These are phyloP conservation scores for Girardia tigrina DNA, from an alignment of 2,888 invertebrate species.

Conservation along the genomic window DNA sequence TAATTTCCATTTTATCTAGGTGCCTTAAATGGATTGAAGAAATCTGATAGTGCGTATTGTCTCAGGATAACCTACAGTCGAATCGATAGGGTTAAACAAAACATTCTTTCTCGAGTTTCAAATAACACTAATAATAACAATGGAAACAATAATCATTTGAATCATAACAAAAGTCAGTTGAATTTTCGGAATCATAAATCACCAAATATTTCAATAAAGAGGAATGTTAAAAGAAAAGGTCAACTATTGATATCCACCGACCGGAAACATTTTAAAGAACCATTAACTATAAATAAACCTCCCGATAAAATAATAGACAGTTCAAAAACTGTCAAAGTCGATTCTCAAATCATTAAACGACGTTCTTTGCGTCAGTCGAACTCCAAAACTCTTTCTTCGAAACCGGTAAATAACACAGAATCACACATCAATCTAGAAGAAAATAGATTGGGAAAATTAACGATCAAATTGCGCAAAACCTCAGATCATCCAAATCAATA, in stretches of 20 bases:
- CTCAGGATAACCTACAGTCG: not conserved
- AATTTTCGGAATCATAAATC: not conserved
- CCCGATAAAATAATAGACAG: not conserved
- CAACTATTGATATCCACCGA: not conserved
- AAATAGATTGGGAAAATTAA: not conserved
- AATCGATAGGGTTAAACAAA: not conserved
- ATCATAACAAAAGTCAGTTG: too few relatives aligned
- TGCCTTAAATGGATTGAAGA: conserved; percentile 17
- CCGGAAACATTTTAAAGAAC: not conserved
- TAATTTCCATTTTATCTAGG: not conserved
- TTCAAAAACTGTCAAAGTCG: not conserved
- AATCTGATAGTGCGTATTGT: not conserved
- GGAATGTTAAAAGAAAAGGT: not conserved
- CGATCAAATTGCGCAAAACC: not conserved
- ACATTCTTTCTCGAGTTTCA: not conserved
- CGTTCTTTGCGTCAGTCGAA: not conserved
- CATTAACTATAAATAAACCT: not conserved
- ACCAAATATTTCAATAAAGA: not conserved
- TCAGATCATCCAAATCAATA: conserved; percentile 1
- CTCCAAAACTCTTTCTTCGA: not conserved
- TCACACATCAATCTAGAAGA: not conserved
- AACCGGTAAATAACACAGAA: not conserved
- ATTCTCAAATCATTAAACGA: not conserved
- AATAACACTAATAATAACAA: not conserved
- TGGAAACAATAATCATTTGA: too few relatives aligned